Base-by-base conservation (phyloP, 1,140 invertebrate genomes). In the Papilio polyxenes region DNA sequence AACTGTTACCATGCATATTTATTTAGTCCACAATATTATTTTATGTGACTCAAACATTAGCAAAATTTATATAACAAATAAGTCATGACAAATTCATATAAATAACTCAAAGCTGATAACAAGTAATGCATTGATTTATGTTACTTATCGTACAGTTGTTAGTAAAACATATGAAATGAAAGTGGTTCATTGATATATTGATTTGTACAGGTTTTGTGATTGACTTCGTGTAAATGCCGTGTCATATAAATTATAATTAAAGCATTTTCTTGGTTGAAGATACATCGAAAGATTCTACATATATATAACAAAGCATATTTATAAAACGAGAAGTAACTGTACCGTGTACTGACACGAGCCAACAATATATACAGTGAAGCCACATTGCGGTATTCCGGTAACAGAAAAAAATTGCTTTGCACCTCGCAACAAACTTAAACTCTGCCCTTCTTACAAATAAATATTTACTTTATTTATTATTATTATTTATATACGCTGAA, bases 101-200 rank as follows among this genome's bases (percentile, higher is more conserved):
- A 77, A 77, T 77, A 77, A 49, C 75, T 77, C 44, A 77, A 53
- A 13, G 23, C 49, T 15, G 75, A 77, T 77, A 77, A 77, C 23
- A 23, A 15, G 11, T 53, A 77, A 77, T 56, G 75, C 48, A 53
- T 56, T 77, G 49, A 15, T 77, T 77, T 31, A 20, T 23, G 44
- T 77, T 51, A 31, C 49, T 77, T 56, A 77, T 77, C 20, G 15
- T 8, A 9, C 48, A 51, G 75, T 56, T 53, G 4, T 77, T 77
- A 23, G 20, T 20, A 77, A 53, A 77, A 49, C 17, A 10, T 48
- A 75, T 74, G 17, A 11, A 15, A 75, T 74, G 17, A 11, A 15
- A n/a, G 40, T 75, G 10, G 7, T 69, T 69, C 65, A 72, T 23
- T n/a, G n/a, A 62, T 4, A 31, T 31, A 72, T 6, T 13, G 11